Base-by-base conservation (phyloP, 2,113 vertebrate genomes). In the Procavia capensis region DNA sequence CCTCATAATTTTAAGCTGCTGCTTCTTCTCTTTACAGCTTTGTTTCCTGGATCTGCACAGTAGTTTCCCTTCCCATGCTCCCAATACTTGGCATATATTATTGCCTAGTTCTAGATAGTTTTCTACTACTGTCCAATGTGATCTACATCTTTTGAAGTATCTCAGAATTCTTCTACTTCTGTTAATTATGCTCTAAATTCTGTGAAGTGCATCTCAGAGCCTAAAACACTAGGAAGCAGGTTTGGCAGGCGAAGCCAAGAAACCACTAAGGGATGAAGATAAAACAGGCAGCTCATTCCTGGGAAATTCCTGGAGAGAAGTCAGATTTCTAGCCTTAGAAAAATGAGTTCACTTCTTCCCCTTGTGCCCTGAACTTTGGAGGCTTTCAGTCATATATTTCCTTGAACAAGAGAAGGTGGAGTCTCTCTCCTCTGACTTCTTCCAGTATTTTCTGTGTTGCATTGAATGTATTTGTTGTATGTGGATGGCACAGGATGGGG, bases 341-440 rank as follows among this genome's bases (percentile, higher is more conserved):
- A 97, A 97, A 91, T 57, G 45, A 94, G 86, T 86, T 95, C 50
- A 57, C 70, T 95, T 94, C 93, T 95, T 75, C 93, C 85, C 75
- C 79, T 93, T 82, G 88, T 95, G 96, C 91, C 82, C 50, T 79
- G 85, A 94, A 47, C n/a, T 64, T 34, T 20, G 19, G 92, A 75
- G 82, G 61, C 72, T 57, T 22, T 88, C 45, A 91, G 83, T 2
- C 47, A 43, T n/a, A 0, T 1, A 79, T 90, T 84, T 93, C 76
- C 84, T 89, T 94, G 75, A 94, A 80, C 41, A 31, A 92, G 17
- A 88, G 43, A 91, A 85, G 70, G 5, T 85, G 31, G 43, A 63
- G 39, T 76, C n/a, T 70, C 76, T 50, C 72, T 90, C 54, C 72
- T 68, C 31, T 74, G 34, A 84, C 6, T 64, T 81, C 43, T n/a